Evolutionary conservation across 1,140 invertebrate species (phyloP).

Genomic region (Aphis craccivora): DNA sequence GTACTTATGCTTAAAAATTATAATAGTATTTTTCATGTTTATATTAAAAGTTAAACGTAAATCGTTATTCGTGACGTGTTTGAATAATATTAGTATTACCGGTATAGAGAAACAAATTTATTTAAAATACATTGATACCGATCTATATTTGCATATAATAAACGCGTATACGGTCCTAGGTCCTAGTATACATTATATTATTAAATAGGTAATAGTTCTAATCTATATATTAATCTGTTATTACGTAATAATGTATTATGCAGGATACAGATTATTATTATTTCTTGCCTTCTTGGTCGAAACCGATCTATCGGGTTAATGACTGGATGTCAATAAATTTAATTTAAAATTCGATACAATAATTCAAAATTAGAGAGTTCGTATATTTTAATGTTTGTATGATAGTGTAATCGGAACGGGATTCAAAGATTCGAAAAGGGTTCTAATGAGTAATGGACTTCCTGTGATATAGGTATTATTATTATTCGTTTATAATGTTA

Average conservation of each 20-base stretch:
- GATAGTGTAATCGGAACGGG: neutral
- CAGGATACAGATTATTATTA: neutral
- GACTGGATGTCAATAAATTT: neutral
- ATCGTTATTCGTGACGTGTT: neutral
- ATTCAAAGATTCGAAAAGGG: neutral
- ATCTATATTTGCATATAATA: neutral
- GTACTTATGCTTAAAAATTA: neutral
- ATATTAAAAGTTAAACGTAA: neutral
- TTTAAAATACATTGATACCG: neutral
- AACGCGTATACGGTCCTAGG: neutral
- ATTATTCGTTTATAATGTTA: neutral
- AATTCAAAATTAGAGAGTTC: neutral
- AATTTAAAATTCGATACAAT: neutral
- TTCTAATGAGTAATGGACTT: conserved; percentile 32
- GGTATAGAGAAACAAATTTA: neutral
- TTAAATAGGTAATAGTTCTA: neutral
- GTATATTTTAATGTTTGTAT: neutral
- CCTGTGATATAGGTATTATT: neutral
- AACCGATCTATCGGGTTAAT: neutral
- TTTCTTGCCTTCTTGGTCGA: neutral
- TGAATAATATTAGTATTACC: neutral
- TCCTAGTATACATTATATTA: neutral
- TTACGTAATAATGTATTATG: neutral
- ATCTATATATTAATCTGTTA: neutral
- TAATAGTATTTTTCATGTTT: neutral